Evolutionary conservation across 2,888 invertebrate genomes (phyloP), one percentile per base, ranked within the genome.

Genomic region (Agonopterix subpropinquella): DNA sequence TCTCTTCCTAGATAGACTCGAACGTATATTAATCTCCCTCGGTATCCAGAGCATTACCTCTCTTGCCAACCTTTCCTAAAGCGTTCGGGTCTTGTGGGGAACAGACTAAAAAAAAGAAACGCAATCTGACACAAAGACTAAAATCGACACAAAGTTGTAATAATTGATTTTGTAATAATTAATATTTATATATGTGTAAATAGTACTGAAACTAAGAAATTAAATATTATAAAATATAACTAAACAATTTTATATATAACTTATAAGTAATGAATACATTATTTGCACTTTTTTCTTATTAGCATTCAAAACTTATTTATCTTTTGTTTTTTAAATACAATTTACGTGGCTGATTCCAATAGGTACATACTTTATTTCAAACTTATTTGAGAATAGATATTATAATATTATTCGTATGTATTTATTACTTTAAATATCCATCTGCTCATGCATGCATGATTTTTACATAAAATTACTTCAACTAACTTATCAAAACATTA

Each of bases 181-280:
- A 18, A 18, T 18, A 18, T 28, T 28, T 28, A 28, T 28, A 7
- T 5, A 5, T 28, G 28, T 28, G 28, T 28, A 28, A 28, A 28
- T 28, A 1, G 5, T 5, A 4, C 28, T 28, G 28, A 28, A 28
- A 28, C 28, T 28, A 18, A 3, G 28, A 28, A 28, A 28, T 28
- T 5, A 37, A n/a, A n/a, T n/a, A 46, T 9, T 15, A 39, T 39
- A 37, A 43, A 13, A 2, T 8, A 44, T 44, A 44, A 28, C 8
- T 11, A 11, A 44, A 36, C 8, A 36, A 43, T 42, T 42, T 49
- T 44, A 39, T 39, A 9, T 39, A 43, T 46, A 45, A 42, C 47
- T 45, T 53, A 47, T 43, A 47, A 70, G 69, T 79, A 82, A 81
- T 82, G 82, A 82, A 83, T 82, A 82, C 82, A 81, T 80, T 80